These are phyloP conservation scores for Manis javanica DNA, from an alignment of 2,797 vertebrate species.

Conservation along the genomic window DNA sequence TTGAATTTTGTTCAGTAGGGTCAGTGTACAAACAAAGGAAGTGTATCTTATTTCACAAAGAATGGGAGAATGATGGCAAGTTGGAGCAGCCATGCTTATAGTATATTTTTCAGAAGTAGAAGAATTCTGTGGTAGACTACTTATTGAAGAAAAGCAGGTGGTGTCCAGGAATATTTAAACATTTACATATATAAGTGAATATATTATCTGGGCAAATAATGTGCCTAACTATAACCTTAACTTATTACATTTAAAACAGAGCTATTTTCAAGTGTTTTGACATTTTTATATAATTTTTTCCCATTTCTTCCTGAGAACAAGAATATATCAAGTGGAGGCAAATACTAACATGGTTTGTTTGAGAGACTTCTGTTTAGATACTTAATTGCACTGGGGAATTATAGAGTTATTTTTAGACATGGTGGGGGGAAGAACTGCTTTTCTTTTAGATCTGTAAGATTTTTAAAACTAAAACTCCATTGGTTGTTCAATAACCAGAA, in stretches of 20 bases:
- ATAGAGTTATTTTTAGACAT: slow-evolving; percentile 56
- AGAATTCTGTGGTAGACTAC: neutral
- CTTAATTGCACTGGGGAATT: slow-evolving; percentile 38
- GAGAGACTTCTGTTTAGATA: slow-evolving; percentile 54
- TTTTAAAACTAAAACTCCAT: slow-evolving; percentile 72
- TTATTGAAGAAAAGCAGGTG: neutral
- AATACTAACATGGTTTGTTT: slow-evolving; percentile 4
- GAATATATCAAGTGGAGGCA: neutral
- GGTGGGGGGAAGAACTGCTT: slow-evolving; percentile 49
- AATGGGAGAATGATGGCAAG: neutral
- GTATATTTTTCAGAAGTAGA: neutral
- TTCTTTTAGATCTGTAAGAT: slow-evolving; percentile 65
- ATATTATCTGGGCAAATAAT: neutral
- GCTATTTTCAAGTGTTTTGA: neutral
- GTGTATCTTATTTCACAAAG: neutral
- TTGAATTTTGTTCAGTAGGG: neutral
- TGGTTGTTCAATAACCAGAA: slow-evolving; percentile 68
- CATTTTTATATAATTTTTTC: slow-evolving; percentile 4
- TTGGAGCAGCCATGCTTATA: neutral
- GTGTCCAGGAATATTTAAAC: neutral
- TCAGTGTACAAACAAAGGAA: neutral
- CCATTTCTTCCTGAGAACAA: neutral
- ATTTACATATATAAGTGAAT: neutral
- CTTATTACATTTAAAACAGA: neutral
- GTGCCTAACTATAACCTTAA: neutral